Percentiles rank a stretch among this genome's conserved stretches.
Evolutionary conservation across 2,888 invertebrate species (phyloP).

Genomic region (Tenthredo amoena): DNA sequence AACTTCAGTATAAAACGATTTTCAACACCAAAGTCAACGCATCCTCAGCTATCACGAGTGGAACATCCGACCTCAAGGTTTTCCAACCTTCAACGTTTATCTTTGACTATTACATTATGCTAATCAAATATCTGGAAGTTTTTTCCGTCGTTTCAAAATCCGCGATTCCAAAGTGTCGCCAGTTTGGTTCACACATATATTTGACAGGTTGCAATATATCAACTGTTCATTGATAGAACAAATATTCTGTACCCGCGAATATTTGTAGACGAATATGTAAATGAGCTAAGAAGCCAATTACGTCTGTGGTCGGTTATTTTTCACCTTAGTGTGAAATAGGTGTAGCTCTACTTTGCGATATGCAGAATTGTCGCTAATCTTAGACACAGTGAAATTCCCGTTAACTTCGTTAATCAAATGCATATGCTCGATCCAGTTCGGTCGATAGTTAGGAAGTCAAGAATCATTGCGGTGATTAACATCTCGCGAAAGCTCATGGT

Average conservation of each 20-base stretch:
- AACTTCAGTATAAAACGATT: background rate
- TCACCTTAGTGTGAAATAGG: slow-evolving; percentile 2
- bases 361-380: slow-evolving; percentile 11
- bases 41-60: background rate
- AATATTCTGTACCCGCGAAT: background rate
- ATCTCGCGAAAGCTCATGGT: background rate
- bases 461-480: background rate
- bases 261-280: background rate
- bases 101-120: background rate
- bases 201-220: background rate
- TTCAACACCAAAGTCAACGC: background rate
- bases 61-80: background rate
- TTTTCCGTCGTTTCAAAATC: background rate
- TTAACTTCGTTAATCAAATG: slow-evolving; percentile 5
- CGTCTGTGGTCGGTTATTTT: background rate
- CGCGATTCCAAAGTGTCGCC: background rate
- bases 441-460: background rate
- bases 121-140: background rate
- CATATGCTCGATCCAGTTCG: background rate
- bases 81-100: slow-evolving; percentile 13
- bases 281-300: background rate
- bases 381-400: slow-evolving; percentile 8
- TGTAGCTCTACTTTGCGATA: background rate
- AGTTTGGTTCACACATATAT: background rate
- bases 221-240: background rate